Conservation (phyloP, 37 sponge, comb jelly and placozoan genomes). For the Tethya wilhelma region DNA sequence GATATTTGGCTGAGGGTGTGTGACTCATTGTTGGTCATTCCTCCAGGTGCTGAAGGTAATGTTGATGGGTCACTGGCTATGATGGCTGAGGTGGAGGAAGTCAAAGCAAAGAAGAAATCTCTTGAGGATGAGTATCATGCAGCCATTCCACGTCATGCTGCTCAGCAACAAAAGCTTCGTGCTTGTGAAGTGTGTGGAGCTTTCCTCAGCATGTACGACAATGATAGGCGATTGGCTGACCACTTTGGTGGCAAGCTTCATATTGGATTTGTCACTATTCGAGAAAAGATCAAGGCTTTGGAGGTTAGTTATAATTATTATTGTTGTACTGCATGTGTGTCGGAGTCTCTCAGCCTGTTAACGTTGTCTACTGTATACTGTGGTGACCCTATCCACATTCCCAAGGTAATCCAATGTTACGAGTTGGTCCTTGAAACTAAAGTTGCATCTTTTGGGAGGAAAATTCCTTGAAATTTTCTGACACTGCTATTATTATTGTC, state of each 20-base stretch:
- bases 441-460: too few relatives aligned
- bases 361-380: neutral
- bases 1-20: neutral
- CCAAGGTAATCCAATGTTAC: too few relatives aligned
- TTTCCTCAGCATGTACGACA: conserved; percentile 98
- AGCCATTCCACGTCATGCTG: conserved; percentile 79
- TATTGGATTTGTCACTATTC: conserved; percentile 95
- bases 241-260: conserved; percentile 99
- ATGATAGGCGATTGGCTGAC: conserved; percentile 96
- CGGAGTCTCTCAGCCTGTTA: neutral
- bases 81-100: conserved; percentile 86
- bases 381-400: neutral
- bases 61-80: conserved; percentile 94
- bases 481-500: too few relatives aligned
- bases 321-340: neutral
- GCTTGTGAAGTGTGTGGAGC: conserved; percentile 99
- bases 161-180: conserved; percentile 96
- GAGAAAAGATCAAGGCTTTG: conserved; percentile 83
- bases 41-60: conserved; percentile 86
- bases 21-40: neutral
- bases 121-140: conserved; percentile 93
- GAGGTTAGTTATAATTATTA: too few relatives aligned
- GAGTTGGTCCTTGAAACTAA: too few relatives aligned
- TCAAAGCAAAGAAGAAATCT: conserved; percentile 85
- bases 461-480: too few relatives aligned